Conservation (phyloP, 2,888 invertebrate species). For the Pterostichus madidus region DNA sequence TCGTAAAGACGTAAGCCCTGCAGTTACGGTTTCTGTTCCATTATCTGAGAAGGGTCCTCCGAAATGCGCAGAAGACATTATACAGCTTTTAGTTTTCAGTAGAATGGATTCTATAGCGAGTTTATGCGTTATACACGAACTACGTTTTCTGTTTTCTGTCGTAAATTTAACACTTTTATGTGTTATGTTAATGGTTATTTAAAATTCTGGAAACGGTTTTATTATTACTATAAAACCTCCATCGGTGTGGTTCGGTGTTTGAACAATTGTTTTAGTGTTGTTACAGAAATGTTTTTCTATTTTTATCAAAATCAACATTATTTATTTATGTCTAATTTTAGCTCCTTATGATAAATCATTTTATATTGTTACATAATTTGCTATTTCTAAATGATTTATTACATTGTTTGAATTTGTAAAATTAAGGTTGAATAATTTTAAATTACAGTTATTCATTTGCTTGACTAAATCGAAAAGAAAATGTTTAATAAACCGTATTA, state of each 20-base stretch:
- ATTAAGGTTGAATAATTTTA: neutral
- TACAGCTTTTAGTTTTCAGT: neutral
- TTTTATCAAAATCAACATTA: neutral
- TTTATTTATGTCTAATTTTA: too few relatives aligned
- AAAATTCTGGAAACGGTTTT: slow-evolving; percentile 51
- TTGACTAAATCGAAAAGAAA: neutral
- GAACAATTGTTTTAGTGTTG: slow-evolving; percentile 12
- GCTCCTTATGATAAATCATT: too few relatives aligned
- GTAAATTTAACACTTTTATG: slow-evolving; percentile 52
- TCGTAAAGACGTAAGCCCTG: slow-evolving; percentile 10
- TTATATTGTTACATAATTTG: too few relatives aligned
- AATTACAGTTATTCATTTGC: neutral
- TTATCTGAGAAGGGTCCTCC: neutral
- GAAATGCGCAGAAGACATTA: neutral
- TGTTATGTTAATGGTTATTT: slow-evolving; percentile 45
- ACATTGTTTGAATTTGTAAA: too few relatives aligned
- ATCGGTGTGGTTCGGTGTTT: slow-evolving; percentile 1
- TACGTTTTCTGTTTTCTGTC: slow-evolving; percentile 17
- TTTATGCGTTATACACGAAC: slow-evolving; percentile 9
- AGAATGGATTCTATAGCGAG: neutral
- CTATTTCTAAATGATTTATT: too few relatives aligned
- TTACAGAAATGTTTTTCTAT: slow-evolving; percentile 1
- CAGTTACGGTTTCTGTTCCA: neutral
- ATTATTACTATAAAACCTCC: slow-evolving; percentile 38
- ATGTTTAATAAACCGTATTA: neutral